phyloP scores from a whole-genome alignment of 2,113 vertebrate genomes.

The Phrynosoma blainvillii region DNA sequence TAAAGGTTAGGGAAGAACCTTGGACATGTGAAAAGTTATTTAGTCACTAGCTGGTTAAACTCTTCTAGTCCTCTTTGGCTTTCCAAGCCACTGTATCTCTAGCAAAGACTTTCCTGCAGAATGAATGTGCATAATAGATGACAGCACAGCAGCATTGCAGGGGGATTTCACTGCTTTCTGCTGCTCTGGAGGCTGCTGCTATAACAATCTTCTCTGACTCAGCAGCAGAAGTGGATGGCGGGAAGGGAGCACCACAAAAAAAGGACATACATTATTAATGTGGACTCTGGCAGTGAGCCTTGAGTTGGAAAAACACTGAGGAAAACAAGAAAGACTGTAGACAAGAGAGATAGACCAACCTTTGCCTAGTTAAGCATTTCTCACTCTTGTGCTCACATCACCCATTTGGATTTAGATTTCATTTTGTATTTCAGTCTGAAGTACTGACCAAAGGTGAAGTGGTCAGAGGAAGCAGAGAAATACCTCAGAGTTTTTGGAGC shows the following conservation, averaged over 20 bases:
- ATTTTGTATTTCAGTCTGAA: not conserved
- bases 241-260: slow-evolving; percentile 63
- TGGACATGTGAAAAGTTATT: not conserved
- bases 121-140: slow-evolving; percentile 5
- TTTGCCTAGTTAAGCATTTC: slow-evolving; percentile 40
- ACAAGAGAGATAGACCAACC: slow-evolving; percentile 25
- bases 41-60: slow-evolving; percentile 35
- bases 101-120: slow-evolving; percentile 34
- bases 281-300: slow-evolving; percentile 63
- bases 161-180: slow-evolving; percentile 46
- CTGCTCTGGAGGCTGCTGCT: slow-evolving; percentile 54
- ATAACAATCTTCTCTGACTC: slow-evolving; percentile 74
- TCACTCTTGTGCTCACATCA: slow-evolving; percentile 32
- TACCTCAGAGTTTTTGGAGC: no score
- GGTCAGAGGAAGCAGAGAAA: not conserved
- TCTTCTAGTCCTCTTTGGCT: slow-evolving; percentile 33
- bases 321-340: slow-evolving; percentile 47
- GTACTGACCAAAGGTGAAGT: not conserved
- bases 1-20: slow-evolving; percentile 25
- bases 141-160: slow-evolving; percentile 56
- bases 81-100: not conserved
- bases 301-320: slow-evolving; percentile 69
- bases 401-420: not conserved
- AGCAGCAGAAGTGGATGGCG: slow-evolving; percentile 65
- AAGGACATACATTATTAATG: slow-evolving; percentile 75